Evolutionary conservation across 2,797 vertebrate genomes (phyloP).

Genomic region (Hydrocynus forskahlii): DNA sequence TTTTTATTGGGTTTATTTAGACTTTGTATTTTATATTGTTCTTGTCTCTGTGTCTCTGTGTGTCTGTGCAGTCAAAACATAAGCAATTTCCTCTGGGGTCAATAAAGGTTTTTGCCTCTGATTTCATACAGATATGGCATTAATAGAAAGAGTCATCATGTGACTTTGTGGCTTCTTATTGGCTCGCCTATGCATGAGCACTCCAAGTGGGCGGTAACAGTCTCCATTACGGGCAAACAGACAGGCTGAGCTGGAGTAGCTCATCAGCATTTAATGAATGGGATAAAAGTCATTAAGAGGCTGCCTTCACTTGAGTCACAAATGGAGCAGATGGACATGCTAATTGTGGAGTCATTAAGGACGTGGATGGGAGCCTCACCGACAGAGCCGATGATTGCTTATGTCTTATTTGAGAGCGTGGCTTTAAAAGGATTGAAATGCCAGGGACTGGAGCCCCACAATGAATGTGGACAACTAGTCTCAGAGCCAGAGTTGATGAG

Average conservation of each 20-base stretch:
- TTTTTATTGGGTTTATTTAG: no score
- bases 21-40: no score
- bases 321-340: conserved; percentile 64
- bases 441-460: conserved; percentile 10
- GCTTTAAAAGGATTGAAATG: conserved; percentile 31
- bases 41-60: no score
- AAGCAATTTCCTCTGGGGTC: no score
- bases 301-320: conserved; percentile 54
- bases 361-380: conserved; percentile 41
- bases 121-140: no score
- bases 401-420: conserved; percentile 45
- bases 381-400: conserved; percentile 46
- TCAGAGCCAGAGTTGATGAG: conserved; percentile 25
- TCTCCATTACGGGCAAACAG: conserved; percentile 37
- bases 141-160: no score
- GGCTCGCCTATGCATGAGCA: conserved; percentile 25
- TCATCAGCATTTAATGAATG: conserved; percentile 63
- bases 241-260: conserved; percentile 44
- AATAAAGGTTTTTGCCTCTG: no score
- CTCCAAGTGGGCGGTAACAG: conserved; percentile 23
- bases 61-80: no score
- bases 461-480: conserved; percentile 25
- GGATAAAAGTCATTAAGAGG: conserved; percentile 55
- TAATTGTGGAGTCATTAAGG: conserved; percentile 60
- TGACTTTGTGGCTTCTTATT: background rate